Conservation (phyloP, 2,113 vertebrate genomes). For the Machaerirhynchus nigripectus region DNA sequence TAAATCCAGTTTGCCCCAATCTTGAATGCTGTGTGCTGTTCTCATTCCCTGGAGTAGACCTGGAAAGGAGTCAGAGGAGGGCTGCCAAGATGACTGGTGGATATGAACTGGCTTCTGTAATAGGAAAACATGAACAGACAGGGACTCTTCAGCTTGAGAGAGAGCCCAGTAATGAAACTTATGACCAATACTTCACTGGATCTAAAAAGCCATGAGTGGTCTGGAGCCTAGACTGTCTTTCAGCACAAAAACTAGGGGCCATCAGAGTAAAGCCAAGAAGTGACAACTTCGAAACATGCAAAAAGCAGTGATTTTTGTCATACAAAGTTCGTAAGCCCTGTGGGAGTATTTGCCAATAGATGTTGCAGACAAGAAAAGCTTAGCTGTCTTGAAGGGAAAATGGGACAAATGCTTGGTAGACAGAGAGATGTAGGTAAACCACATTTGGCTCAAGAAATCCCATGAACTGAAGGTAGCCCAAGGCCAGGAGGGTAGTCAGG, state of each 20-base stretch:
- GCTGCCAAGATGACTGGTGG: background rate
- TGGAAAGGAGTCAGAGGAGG: background rate
- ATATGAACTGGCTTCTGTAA: background rate
- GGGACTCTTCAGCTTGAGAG: background rate
- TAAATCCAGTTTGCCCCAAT: background rate
- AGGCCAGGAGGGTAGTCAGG: background rate
- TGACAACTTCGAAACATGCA: background rate
- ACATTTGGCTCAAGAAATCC: background rate
- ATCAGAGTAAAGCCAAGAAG: background rate
- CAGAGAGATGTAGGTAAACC: background rate
- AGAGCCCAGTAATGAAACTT: background rate
- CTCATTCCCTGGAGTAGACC: background rate
- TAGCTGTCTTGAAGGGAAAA: background rate
- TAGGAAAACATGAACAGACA: background rate
- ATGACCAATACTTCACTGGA: background rate
- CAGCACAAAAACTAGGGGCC: background rate
- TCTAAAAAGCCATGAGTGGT: background rate
- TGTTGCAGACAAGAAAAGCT: background rate
- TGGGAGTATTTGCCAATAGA: background rate
- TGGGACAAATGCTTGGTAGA: background rate
- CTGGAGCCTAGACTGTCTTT: background rate
- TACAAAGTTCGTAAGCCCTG: background rate
- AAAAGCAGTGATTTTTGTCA: background rate
- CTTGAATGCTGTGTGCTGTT: background rate
- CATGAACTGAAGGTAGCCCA: background rate